Conservation (phyloP, 30 jellyfish, hydroid and myxozoan species). For the Hydractinia symbiolongicarpus region DNA sequence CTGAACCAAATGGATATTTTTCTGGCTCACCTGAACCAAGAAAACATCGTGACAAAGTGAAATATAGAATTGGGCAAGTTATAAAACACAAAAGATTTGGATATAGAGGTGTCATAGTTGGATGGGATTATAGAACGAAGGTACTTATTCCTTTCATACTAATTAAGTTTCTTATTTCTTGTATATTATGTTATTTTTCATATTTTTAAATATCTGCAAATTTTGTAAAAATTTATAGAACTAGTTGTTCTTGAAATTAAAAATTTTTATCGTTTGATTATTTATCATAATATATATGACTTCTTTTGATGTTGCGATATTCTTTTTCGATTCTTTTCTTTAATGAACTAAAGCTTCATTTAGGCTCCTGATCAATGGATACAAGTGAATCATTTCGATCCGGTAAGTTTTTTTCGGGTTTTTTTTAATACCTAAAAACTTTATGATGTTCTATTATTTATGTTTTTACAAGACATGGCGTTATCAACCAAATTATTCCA, state of each 20-base stretch:
- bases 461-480: slow-evolving; percentile 50
- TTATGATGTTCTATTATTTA: neutral
- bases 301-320: too few relatives aligned
- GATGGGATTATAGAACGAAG: slow-evolving; percentile 90
- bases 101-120: slow-evolving; percentile 79
- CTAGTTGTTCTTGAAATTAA: too few relatives aligned
- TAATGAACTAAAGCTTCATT: too few relatives aligned
- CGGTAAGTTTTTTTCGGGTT: slow-evolving; percentile 39
- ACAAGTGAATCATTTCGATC: slow-evolving; percentile 59
- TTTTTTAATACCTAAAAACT: neutral
- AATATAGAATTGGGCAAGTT: slow-evolving; percentile 89
- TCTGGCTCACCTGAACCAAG: slow-evolving; percentile 70
- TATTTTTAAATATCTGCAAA: too few relatives aligned
- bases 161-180: too few relatives aligned
- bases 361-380: slow-evolving; percentile 97
- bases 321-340: too few relatives aligned
- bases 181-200: too few relatives aligned
- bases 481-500: slow-evolving; percentile 77
- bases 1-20: slow-evolving; percentile 71
- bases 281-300: too few relatives aligned
- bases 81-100: slow-evolving; percentile 83
- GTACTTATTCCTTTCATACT: slow-evolving; percentile 12
- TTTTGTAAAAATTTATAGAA: too few relatives aligned
- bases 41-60: slow-evolving; percentile 47
- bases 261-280: too few relatives aligned